Percentiles rank a stretch among this genome's conserved stretches.
These are phyloP conservation scores for Asobara japonica DNA, from an alignment of 1,140 invertebrate species.

Conservation along the genomic window DNA sequence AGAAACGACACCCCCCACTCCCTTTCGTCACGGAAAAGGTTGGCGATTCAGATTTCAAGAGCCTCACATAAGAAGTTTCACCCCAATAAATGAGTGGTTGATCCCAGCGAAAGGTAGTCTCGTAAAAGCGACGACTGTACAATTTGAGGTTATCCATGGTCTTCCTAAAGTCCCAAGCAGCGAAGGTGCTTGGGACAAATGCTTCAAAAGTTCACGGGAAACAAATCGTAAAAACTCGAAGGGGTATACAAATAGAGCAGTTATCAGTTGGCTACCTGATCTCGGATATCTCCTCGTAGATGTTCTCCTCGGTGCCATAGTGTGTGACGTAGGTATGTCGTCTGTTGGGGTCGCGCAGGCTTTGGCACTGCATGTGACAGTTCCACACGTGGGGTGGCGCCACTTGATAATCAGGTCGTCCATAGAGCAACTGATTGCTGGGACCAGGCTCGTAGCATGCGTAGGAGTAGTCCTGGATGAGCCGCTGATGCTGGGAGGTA, in stretches of 20 bases:
- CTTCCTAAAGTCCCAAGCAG: too few relatives aligned
- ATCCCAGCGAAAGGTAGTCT: too few relatives aligned
- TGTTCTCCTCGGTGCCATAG: constrained; percentile 86
- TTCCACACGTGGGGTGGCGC: constrained; percentile 29
- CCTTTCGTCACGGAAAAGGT: too few relatives aligned
- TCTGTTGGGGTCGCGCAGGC: constrained; percentile 53
- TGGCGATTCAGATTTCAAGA: too few relatives aligned
- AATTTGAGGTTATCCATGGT: too few relatives aligned
- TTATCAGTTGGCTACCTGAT: constrained; percentile 56
- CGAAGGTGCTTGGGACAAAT: too few relatives aligned
- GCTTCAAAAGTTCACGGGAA: too few relatives aligned
- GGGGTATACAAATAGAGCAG: neutral
- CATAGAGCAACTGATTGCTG: constrained; percentile 51
- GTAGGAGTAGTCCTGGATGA: constrained; percentile 75
- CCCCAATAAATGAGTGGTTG: too few relatives aligned
- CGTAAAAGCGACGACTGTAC: too few relatives aligned
- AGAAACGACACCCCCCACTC: too few relatives aligned
- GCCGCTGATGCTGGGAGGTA: constrained; percentile 40
- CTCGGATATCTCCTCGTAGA: constrained; percentile 85
- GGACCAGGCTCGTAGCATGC: constrained; percentile 80
- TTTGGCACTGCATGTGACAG: constrained; percentile 54
- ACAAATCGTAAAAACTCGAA: neutral
- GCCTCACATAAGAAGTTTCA: too few relatives aligned
- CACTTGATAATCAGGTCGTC: constrained; percentile 35
- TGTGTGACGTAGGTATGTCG: constrained; percentile 79